Evolutionary conservation across 1,140 invertebrate species (phyloP), one percentile per base, ranked within the genome.

Genomic region (Diorhabda carinulata): DNA sequence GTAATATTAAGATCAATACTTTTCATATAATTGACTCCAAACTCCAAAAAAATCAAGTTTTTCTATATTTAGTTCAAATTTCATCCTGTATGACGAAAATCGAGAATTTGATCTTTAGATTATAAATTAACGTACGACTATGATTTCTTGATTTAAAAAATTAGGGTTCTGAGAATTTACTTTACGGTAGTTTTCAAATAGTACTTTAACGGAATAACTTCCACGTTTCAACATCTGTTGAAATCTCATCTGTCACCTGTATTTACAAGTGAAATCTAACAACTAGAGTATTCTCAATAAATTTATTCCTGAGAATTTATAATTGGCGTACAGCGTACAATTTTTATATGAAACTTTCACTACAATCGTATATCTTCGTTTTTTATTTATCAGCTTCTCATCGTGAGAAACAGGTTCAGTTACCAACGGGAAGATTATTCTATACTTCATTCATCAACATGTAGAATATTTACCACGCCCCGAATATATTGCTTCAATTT

Each of bases 321-420:
- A 52, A 52, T 52, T 52, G 47, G 6, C 47, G 47, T 52, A 52
- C 6, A 4, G 47, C 47, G 25, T 25, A 25, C 25, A 25, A 52
- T 52, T 52, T 52, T 52, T 52, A 44, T 43, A 62, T 10, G 43
- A 6, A 62, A 62, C 61, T 62, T 62, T 62, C 61, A 10, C 61
- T 62, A n/a, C 1, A 93, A 92, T 0, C 93, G 93, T 78, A 95
- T 93, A 78, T 96, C 94, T 47, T 94, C 81, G 81, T 96, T 95
- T 70, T 52, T 52, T 94, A 92, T 2, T 94, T 94, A 80, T 94
- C 96, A 68, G 45, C n/a, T 25, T 65, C 61, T 44, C 61, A 42
- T 47, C 61, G 41, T 62, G 43, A 47, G n/a, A 62, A 62, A 43
- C 42, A 10, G n/a, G 43, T 43, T 8, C 43, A 62, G 25, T 62